phyloP scores from a whole-genome alignment of 2,888 invertebrate genomes.

The Andricus curvator region DNA sequence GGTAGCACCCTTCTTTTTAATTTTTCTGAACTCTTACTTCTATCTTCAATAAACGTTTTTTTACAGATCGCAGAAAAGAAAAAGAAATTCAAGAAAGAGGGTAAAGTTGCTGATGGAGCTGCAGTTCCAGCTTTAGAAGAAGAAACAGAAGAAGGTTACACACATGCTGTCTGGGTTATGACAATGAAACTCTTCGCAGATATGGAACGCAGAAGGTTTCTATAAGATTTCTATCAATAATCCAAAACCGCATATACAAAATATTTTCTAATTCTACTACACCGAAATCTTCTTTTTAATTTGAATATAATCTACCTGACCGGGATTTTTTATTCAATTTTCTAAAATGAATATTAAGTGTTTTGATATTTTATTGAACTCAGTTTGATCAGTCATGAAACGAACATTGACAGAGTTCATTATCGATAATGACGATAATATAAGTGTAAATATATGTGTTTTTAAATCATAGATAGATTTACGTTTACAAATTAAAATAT shows the following conservation, averaged over 20 bases:
- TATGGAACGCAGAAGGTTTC: constrained; percentile 90
- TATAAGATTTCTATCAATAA: constrained; percentile 17
- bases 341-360: too few species aligned
- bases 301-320: neutral
- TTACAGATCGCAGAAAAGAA: constrained; percentile 93
- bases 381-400: too few species aligned
- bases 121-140: constrained; percentile 86
- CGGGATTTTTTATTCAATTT: too few species aligned
- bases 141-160: constrained; percentile 91
- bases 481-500: too few species aligned
- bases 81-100: constrained; percentile 96
- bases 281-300: neutral
- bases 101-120: constrained; percentile 80
- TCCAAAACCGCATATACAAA: neutral
- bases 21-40: neutral
- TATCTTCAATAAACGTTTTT: constrained; percentile 43
- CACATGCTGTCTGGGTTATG: constrained; percentile 98
- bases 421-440: too few species aligned
- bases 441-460: too few species aligned
- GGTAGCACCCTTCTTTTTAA: constrained; percentile 79
- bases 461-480: neutral
- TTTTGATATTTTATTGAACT: too few species aligned
- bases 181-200: constrained; percentile 99
- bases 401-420: too few species aligned
- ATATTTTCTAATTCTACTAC: constrained; percentile 7